phyloP scores from a whole-genome alignment of 2,113 vertebrate species.

The Mastomys natalensis region DNA sequence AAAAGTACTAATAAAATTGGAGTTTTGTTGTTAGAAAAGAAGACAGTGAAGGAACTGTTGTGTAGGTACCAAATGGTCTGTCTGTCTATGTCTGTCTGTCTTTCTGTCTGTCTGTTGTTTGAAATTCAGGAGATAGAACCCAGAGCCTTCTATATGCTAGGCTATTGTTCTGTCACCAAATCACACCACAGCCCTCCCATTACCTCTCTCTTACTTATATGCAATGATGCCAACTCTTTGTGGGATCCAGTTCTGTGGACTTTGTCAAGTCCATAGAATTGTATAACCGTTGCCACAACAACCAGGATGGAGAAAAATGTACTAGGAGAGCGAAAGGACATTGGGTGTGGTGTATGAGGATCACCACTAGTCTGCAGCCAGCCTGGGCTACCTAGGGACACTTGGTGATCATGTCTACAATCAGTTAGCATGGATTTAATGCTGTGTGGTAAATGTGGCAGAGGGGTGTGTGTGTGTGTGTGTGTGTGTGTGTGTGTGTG shows the following conservation, averaged over 20 bases:
- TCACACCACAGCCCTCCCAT: no score
- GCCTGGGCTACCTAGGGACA: neutral
- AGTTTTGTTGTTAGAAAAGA: neutral
- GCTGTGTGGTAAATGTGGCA: neutral
- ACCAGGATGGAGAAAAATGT: neutral
- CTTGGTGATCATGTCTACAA: neutral
- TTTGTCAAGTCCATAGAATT: neutral
- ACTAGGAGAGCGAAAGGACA: neutral
- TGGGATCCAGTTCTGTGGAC: neutral
- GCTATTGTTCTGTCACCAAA: neutral
- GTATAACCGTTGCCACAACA: neutral
- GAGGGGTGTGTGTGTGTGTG: neutral
- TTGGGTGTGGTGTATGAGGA: no score
- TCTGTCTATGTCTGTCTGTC: no score
- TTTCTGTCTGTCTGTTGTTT: neutral
- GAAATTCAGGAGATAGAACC: no score
- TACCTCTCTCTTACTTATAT: neutral
- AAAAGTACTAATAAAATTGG: neutral
- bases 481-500: no score
- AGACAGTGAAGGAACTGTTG: no score
- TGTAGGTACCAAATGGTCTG: neutral
- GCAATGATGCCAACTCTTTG: neutral
- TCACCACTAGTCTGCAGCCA: neutral
- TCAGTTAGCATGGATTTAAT: neutral
- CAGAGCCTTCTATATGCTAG: neutral